These are phyloP conservation scores for Lepisosteus osseus DNA, from an alignment of 2,113 vertebrate species.

Conservation along the genomic window DNA sequence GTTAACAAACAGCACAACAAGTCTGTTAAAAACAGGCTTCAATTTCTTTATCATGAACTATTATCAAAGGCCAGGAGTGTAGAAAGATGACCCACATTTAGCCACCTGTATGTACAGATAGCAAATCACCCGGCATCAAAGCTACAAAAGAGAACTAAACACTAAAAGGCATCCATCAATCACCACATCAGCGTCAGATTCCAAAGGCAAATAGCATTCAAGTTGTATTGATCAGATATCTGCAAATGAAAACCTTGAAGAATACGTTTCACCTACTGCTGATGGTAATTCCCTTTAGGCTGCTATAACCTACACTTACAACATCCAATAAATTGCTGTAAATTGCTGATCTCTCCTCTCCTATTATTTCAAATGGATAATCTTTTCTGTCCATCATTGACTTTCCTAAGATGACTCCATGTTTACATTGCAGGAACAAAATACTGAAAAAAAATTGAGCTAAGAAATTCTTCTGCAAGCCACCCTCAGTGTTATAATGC, in stretches of 20 bases:
- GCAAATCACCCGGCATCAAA: too few relatives aligned
- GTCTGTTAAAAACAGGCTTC: too few relatives aligned
- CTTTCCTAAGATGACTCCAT: background rate
- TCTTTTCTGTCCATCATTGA: background rate
- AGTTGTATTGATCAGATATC: constrained; percentile 31
- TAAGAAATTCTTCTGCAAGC: background rate
- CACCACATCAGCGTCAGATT: constrained; percentile 19
- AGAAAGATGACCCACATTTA: too few relatives aligned
- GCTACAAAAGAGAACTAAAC: background rate
- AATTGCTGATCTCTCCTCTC: constrained; percentile 3
- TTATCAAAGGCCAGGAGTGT: too few relatives aligned
- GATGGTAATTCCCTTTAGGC: constrained; percentile 34
- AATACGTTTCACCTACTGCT: constrained; percentile 22
- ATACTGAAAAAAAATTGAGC: background rate
- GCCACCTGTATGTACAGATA: too few relatives aligned
- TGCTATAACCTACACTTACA: constrained; percentile 8
- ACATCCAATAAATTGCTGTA: background rate
- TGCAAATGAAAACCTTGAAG: background rate
- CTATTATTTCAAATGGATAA: background rate
- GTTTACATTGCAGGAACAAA: background rate
- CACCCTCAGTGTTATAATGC: background rate
- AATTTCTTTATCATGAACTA: too few relatives aligned
- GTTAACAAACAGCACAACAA: too few relatives aligned
- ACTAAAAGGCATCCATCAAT: constrained; percentile 13
- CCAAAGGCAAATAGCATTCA: constrained; percentile 20